Conservation (phyloP, 1,140 invertebrate genomes). For the Drosophila ananassae region DNA sequence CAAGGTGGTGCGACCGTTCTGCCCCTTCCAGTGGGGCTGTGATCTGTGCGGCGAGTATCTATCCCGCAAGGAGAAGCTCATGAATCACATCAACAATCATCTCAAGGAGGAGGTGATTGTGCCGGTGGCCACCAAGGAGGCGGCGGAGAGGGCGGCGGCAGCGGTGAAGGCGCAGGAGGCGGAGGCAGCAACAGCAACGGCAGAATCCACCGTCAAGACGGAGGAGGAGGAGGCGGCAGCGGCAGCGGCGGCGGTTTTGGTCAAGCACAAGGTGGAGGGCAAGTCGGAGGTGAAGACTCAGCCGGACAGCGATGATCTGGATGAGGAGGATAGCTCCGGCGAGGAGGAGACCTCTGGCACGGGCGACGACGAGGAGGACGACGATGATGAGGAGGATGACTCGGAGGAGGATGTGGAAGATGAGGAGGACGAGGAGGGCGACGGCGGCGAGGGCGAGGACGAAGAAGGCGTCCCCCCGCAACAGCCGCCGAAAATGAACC, state of each 20-base stretch:
- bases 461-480: conserved; percentile 32
- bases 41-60: conserved; percentile 81
- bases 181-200: not conserved
- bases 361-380: conserved; percentile 32
- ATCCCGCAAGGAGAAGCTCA: conserved; percentile 81
- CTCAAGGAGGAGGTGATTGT: conserved; percentile 78
- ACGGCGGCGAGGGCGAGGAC: conserved; percentile 34
- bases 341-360: conserved; percentile 34
- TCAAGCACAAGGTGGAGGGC: not conserved
- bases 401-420: conserved; percentile 23
- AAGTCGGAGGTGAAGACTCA: not conserved
- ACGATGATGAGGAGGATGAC: conserved; percentile 12
- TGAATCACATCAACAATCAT: conserved; percentile 82
- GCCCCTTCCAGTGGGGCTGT: conserved; percentile 83
- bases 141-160: conserved; percentile 3
- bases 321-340: conserved; percentile 29
- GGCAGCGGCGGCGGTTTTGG: no score
- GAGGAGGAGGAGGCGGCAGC: not conserved
- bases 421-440: conserved; percentile 29
- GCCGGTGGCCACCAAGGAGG: conserved; percentile 50
- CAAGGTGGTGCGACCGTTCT: conserved; percentile 71
- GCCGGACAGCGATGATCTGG: conserved; percentile 33
- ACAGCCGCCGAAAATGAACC: conserved; percentile 6
- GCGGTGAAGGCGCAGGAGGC: not conserved
- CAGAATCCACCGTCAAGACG: not conserved